Percentiles rank a stretch among this genome's conserved stretches.
These are phyloP conservation scores for Drosophila formosana DNA, from an alignment of 2,888 invertebrate species.

Conservation along the genomic window DNA sequence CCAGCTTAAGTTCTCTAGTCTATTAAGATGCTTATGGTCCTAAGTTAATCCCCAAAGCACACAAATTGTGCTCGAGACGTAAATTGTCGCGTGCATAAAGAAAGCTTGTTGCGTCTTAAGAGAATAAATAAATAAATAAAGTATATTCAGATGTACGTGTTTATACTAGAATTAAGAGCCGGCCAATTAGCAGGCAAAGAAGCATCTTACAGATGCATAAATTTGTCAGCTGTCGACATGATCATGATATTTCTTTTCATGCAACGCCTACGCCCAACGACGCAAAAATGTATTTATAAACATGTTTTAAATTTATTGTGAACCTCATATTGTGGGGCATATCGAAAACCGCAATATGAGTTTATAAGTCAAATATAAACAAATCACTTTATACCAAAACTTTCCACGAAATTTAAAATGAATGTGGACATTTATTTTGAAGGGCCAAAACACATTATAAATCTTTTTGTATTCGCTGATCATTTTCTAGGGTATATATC, in stretches of 20 bases:
- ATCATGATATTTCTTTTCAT: slow-evolving; percentile 42
- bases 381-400: not conserved
- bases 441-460: not conserved
- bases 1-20: slow-evolving; percentile 45
- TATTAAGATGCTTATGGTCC: slow-evolving; percentile 36
- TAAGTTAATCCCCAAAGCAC: slow-evolving; percentile 54
- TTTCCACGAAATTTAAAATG: not conserved
- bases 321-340: slow-evolving; percentile 1
- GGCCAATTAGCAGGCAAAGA: slow-evolving; percentile 59
- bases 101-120: slow-evolving; percentile 34
- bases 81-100: slow-evolving; percentile 38
- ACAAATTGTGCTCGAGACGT: slow-evolving; percentile 23
- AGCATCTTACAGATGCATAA: slow-evolving; percentile 60
- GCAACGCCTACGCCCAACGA: slow-evolving; percentile 44
- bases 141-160: not conserved
- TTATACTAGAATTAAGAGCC: slow-evolving; percentile 34
- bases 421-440: not conserved
- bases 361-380: not conserved
- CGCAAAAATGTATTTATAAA: slow-evolving; percentile 27
- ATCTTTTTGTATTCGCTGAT: not conserved
- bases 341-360: not conserved
- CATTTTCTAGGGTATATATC: slow-evolving; percentile 16
- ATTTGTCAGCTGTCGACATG: slow-evolving; percentile 70
- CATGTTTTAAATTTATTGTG: slow-evolving; percentile 7
- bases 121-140: slow-evolving; percentile 41